Conservation (phyloP, 2,888 invertebrate genomes). For the Cataglyphis livida region DNA sequence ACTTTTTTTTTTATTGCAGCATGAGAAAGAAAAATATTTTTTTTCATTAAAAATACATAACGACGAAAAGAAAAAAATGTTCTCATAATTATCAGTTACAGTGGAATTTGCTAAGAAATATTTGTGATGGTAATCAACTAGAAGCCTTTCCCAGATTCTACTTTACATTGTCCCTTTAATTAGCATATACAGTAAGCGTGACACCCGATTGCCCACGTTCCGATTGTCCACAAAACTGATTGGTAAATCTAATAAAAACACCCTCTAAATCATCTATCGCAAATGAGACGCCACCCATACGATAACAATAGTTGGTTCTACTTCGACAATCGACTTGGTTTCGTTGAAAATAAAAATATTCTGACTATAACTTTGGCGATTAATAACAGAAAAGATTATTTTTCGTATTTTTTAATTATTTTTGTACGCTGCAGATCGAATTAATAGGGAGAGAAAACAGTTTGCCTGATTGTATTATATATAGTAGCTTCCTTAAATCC, state of each 20-base stretch:
- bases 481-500: conserved; percentile 6
- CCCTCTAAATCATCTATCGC: background rate
- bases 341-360: conserved; percentile 63
- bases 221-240: background rate
- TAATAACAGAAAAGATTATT: background rate
- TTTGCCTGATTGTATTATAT: background rate
- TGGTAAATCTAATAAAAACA: background rate
- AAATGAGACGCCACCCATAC: conserved; percentile 29
- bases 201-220: background rate
- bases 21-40: background rate
- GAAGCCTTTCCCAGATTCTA: conserved; percentile 66
- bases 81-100: conserved; percentile 67
- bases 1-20: background rate
- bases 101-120: conserved; percentile 56
- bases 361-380: conserved; percentile 60
- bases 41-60: background rate
- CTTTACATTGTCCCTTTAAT: conserved; percentile 72
- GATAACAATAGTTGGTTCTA: conserved; percentile 59
- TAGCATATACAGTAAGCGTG: conserved; percentile 67
- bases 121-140: conserved; percentile 71
- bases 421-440: conserved; percentile 20
- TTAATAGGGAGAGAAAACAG: conserved; percentile 20
- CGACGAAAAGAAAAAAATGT: conserved; percentile 42
- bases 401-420: conserved; percentile 45
- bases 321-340: conserved; percentile 59